Evolutionary conservation across 2,113 vertebrate genomes (phyloP), one percentile per base, ranked within the genome.

Genomic region (Hucho hucho): DNA sequence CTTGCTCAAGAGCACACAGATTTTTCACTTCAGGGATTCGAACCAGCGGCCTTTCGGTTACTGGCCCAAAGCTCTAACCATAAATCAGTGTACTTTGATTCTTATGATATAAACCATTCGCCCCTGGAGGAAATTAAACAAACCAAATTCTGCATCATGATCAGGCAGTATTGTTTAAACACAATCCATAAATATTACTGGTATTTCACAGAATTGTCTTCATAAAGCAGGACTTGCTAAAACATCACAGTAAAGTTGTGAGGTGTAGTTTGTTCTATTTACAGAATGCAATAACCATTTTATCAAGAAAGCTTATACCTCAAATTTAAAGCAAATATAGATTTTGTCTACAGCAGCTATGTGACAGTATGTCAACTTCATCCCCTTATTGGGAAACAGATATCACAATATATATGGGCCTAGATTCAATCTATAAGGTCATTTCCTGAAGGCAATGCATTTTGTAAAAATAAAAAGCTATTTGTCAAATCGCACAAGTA

Each of bases 161-260:
- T 63, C 65, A 59, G 18, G 70, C 24, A 75, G 22, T 26, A 75
- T 74, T 65, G 70, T 76, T 75, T 80, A 81, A 84, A 70, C 47
- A 28, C 12, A 58, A 81, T 81, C 79, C 64, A 85, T 88, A 88
- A 85, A 90, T 90, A 88, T 77, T 87, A 59, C 69, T 80, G 37
- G 43, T 63, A 63, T 82, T 80, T 87, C 81, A 81, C 83, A 88
- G 49, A 80, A 70, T 72, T 75, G 75, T 86, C 79, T 81, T 88
- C 79, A 74, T 86, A 75, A 76, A 83, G 79, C 81, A 75, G 75
- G 71, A 43, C 20, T 22, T 69, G 4, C 58, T 61, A 22, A 61
- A 20, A 61, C 58, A 22, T 71, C 69, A 49, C 25, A 59, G 79
- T 80, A 77, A 56, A 56, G 49, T 73, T 70, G 47, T 68, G 77